Evolutionary conservation across 2,888 invertebrate species (phyloP).

Genomic region (Ophion slaviceki): DNA sequence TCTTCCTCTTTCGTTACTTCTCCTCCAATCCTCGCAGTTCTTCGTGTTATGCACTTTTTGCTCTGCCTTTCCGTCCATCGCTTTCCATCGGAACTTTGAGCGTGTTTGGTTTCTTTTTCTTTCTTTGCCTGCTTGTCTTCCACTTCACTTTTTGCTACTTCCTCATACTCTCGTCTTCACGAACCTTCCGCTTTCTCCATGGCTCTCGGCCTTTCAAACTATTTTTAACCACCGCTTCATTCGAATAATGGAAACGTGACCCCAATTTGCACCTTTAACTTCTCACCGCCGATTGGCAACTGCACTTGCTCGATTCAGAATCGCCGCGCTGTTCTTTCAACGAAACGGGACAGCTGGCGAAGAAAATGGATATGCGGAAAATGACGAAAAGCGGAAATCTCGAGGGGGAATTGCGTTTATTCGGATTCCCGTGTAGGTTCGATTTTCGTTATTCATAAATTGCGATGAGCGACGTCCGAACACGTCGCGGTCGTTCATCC

Average conservation of each 20-base stretch:
- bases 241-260: neutral
- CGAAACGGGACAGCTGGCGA: neutral
- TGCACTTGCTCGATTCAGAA: neutral
- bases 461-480: conserved; percentile 40
- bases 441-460: conserved; percentile 53
- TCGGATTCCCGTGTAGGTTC: neutral
- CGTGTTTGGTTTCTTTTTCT: too few species aligned
- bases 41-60: too few species aligned
- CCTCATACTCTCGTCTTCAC: neutral
- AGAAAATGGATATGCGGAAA: neutral
- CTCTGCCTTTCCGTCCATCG: too few species aligned
- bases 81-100: too few species aligned
- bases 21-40: too few species aligned
- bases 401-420: neutral
- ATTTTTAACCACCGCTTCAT: conserved; percentile 15
- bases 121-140: neutral
- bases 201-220: neutral
- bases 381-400: neutral
- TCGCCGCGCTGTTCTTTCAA: neutral
- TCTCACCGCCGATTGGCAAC: neutral
- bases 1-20: neutral
- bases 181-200: neutral
- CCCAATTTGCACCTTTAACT: neutral
- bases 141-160: conserved; percentile 24
- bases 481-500: conserved; percentile 11